Conservation (phyloP, 23 tunicate species). For the Trididemnum nubilum region DNA sequence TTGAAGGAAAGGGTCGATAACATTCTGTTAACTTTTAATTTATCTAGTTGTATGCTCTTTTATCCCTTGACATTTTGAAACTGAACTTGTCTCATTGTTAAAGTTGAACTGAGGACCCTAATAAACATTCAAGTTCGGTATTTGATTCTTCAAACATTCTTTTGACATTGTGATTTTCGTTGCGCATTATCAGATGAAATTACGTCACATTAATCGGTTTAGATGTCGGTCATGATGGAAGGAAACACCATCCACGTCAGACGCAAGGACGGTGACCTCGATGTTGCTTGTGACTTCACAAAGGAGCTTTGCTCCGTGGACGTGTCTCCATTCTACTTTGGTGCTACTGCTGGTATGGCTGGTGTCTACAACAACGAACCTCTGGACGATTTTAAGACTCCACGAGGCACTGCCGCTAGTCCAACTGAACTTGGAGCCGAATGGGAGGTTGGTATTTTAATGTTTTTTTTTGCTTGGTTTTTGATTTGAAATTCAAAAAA, state of each 20-base stretch:
- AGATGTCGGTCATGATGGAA: constrained; percentile 69
- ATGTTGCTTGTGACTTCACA: constrained; percentile 77
- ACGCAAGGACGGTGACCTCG: constrained; percentile 46
- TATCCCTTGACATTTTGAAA: too few relatives aligned
- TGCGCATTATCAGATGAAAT: too few relatives aligned
- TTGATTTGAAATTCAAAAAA: neutral
- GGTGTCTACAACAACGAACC: constrained; percentile 93
- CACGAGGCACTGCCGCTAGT: neutral
- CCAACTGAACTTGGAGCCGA: constrained; percentile 49
- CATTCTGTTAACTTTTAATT: too few relatives aligned
- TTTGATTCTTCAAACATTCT: too few relatives aligned
- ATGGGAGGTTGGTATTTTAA: constrained; percentile 68
- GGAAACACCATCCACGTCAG: constrained; percentile 57
- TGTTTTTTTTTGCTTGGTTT: neutral
- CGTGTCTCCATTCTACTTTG: constrained; percentile 84
- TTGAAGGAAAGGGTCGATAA: too few relatives aligned
- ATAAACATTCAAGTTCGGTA: too few relatives aligned
- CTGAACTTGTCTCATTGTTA: too few relatives aligned
- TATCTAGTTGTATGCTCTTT: too few relatives aligned
- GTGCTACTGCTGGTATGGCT: constrained; percentile 73
- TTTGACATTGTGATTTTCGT: too few relatives aligned
- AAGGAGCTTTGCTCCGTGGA: constrained; percentile 68
- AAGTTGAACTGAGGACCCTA: too few relatives aligned
- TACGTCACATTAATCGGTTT: constrained; percentile 17
- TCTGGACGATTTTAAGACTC: constrained; percentile 61